phyloP scores from a whole-genome alignment of 30 jellyfish, hydroid and myxozoan species.

The Hydractinia echinata region DNA sequence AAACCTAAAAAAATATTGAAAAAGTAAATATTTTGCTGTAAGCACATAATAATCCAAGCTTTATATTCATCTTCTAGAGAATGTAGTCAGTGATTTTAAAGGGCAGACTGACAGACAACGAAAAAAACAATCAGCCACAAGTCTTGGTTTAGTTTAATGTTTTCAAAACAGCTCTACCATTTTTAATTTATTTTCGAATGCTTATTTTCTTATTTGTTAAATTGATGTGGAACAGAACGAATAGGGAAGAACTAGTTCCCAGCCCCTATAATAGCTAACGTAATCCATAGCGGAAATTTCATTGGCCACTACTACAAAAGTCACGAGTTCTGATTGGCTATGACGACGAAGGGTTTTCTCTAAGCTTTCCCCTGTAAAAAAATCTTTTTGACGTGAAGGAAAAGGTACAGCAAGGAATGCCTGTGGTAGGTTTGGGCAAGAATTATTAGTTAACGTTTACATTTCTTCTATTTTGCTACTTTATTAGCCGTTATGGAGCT shows the following conservation, averaged over 20 bases:
- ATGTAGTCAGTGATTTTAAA: too few species aligned
- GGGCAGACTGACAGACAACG: too few species aligned
- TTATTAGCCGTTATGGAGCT: background rate
- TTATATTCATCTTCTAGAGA: too few species aligned
- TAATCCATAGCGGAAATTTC: background rate
- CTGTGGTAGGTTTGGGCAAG: background rate
- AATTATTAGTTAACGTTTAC: too few species aligned
- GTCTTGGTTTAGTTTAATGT: too few species aligned
- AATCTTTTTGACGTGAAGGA: background rate
- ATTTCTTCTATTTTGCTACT: too few species aligned
- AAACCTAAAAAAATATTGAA: too few species aligned
- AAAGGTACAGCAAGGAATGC: background rate
- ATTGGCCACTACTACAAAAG: background rate
- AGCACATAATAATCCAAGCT: too few species aligned
- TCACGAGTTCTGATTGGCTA: background rate
- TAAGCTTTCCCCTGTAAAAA: constrained; percentile 16
- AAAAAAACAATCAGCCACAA: too few species aligned
- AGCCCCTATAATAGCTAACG: constrained; percentile 8
- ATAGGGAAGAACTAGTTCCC: background rate
- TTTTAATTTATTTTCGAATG: background rate
- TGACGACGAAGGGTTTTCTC: background rate
- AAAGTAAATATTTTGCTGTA: too few species aligned
- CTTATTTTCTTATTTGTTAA: background rate
- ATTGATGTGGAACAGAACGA: background rate
- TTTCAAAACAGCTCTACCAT: background rate